Percentiles rank a stretch among this genome's conserved stretches.
Evolutionary conservation across 2,113 vertebrate species (phyloP).

Genomic region (Oxyruncus cristatus): DNA sequence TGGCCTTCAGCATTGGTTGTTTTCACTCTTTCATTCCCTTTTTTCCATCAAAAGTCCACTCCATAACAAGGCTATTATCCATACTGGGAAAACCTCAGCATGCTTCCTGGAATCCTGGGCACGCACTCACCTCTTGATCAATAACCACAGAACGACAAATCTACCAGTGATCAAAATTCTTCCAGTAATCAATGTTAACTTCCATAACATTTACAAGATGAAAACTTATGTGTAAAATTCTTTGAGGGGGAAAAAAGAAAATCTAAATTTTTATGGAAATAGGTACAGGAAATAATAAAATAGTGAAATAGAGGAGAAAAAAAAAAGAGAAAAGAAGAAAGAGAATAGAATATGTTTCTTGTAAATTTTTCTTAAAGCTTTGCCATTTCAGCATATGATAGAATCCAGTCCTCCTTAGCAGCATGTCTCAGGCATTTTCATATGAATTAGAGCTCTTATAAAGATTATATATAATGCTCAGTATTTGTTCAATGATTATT

Average conservation of each 20-base stretch:
- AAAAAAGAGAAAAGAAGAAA: accelerated
- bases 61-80: neutral
- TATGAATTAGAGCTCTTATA: neutral
- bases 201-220: neutral
- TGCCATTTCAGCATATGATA: neutral
- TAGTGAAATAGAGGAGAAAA: neutral
- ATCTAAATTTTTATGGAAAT: neutral
- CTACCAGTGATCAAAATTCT: neutral
- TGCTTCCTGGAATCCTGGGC: neutral
- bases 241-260: neutral
- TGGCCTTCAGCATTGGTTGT: neutral
- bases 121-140: neutral
- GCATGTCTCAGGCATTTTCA: neutral
- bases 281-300: neutral
- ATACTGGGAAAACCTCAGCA: neutral
- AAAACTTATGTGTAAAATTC: neutral
- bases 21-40: neutral
- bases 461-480: neutral
- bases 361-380: neutral
- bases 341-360: neutral
- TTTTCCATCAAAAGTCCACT: neutral
- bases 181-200: neutral
- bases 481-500: neutral
- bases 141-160: neutral
- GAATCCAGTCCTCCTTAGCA: neutral